These are phyloP conservation scores for Cantharis rufa DNA, from an alignment of 2,888 invertebrate genomes.

Conservation along the genomic window DNA sequence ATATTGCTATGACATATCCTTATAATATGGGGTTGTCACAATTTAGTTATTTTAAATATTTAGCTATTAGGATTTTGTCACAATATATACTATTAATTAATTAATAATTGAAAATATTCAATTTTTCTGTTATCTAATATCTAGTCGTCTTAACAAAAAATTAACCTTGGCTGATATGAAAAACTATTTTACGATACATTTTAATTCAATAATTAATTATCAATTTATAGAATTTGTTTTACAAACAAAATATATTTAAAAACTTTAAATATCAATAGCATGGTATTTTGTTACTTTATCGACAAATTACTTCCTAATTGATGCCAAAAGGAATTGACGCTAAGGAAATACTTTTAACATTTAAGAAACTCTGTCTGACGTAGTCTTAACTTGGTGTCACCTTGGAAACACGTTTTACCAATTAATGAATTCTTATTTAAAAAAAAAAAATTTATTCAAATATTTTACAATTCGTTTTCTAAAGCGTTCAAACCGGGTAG, in stretches of 20 bases:
- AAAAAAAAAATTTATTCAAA: background rate
- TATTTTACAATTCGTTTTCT: background rate
- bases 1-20: background rate
- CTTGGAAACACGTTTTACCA: background rate
- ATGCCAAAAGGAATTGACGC: background rate
- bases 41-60: no score
- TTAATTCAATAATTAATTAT: background rate
- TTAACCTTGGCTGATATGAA: no score
- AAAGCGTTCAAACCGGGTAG: background rate
- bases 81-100: no score
- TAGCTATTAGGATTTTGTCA: no score
- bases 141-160: no score
- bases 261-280: background rate
- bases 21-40: no score
- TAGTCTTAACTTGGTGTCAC: background rate
- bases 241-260: background rate
- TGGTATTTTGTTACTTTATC: background rate
- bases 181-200: background rate
- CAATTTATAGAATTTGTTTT: background rate
- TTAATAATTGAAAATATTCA: no score
- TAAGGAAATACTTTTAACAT: background rate
- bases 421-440: background rate
- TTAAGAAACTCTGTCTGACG: background rate
- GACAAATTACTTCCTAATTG: background rate
- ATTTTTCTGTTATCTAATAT: no score